Conservation (phyloP, 2,113 vertebrate genomes). For the Gymnobelideus leadbeateri region DNA sequence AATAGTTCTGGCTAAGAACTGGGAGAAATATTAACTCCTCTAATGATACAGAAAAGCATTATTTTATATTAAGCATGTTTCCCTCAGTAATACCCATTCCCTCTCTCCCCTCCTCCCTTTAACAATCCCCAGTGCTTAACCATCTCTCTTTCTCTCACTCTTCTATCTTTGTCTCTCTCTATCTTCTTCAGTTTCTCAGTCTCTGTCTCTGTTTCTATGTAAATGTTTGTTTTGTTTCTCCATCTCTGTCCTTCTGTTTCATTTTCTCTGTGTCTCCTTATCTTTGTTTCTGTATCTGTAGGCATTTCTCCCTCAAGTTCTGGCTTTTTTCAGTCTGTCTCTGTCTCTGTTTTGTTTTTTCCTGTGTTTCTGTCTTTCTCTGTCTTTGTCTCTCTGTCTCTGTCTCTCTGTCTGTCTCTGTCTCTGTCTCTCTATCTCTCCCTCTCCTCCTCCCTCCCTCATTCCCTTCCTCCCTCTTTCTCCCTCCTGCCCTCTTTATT, state of each 20-base stretch:
- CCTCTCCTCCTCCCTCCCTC: no score
- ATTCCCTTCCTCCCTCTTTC: no score
- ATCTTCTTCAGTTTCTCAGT: neutral
- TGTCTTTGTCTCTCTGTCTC: no score
- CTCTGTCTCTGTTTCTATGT: neutral
- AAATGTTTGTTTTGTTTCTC: no score
- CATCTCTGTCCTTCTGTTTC: no score
- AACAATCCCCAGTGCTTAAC: neutral
- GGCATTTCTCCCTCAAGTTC: neutral
- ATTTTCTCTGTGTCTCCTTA: no score
- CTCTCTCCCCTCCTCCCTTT: neutral
- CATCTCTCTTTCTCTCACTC: neutral
- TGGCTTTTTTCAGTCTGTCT: neutral
- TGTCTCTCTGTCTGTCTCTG: no score
- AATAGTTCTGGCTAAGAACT: neutral
- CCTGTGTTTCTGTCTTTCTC: no score
- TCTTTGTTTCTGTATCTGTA: neutral
- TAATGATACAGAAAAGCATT: neutral
- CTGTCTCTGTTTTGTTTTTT: no score
- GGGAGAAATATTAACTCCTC: neutral
- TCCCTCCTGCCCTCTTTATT: no score
- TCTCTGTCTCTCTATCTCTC: no score
- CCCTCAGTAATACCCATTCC: neutral
- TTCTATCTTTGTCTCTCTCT: neutral
- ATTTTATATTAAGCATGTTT: neutral